A percentile compares a stretch with the other conserved stretches of the same genome.
Conservation (phyloP, 2,797 vertebrate genomes). For the Ctenopoma kingsleyae region DNA sequence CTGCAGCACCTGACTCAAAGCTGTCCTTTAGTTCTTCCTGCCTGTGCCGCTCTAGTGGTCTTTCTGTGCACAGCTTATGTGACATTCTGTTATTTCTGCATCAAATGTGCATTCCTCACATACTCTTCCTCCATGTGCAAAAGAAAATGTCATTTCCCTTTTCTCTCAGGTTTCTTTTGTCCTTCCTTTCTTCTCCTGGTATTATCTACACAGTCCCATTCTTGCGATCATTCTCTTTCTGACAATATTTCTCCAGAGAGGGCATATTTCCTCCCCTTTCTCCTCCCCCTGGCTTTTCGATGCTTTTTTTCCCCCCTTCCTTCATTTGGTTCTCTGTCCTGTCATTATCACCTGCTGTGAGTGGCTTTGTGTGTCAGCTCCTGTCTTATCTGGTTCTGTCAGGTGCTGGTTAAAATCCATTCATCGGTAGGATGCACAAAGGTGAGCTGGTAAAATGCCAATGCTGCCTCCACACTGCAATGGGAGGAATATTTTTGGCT, state of each 20-base stretch:
- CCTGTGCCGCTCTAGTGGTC: conserved; percentile 23
- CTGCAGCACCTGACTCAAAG: conserved; percentile 45
- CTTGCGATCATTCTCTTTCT: conserved; percentile 55
- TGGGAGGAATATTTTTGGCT: conserved; percentile 40
- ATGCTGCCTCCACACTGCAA: conserved; percentile 21
- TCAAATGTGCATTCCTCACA: conserved; percentile 22
- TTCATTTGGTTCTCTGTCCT: conserved; percentile 55
- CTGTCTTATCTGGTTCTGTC: conserved; percentile 77
- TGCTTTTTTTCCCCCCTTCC: conserved; percentile 7
- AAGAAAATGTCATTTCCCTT: conserved; percentile 68
- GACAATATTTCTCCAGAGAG: conserved; percentile 63
- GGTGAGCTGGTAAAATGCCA: conserved; percentile 73
- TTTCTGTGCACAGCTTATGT: conserved; percentile 41
- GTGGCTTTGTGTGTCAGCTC: conserved; percentile 64
- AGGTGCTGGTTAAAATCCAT: conserved; percentile 74
- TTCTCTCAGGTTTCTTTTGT: conserved; percentile 67
- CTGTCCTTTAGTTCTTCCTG: conserved; percentile 26
- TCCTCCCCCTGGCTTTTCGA: conserved; percentile 35
- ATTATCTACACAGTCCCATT: conserved; percentile 60
- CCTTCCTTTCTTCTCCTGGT: conserved; percentile 56
- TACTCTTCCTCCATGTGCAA: conserved; percentile 22
- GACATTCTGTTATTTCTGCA: conserved; percentile 56
- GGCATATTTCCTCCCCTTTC: conserved; percentile 42
- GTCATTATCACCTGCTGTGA: conserved; percentile 64
- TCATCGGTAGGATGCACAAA: conserved; percentile 57